Evolutionary conservation across 2,113 vertebrate species (phyloP).

Genomic region (Morone saxatilis): DNA sequence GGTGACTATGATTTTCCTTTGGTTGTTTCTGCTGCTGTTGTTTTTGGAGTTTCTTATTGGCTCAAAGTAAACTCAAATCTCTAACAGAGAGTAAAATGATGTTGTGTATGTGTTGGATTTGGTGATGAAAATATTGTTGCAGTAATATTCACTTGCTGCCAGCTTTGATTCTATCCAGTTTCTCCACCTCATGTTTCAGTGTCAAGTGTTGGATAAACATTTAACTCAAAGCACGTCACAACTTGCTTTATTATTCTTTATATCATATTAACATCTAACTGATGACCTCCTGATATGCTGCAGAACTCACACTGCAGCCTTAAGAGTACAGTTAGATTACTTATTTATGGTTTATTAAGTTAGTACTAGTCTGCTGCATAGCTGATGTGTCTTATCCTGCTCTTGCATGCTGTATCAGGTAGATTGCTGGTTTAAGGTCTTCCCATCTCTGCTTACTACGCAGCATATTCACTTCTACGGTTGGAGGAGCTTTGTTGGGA

Average conservation of each 20-base stretch:
- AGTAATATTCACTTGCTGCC: background rate
- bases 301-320: background rate
- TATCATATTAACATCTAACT: background rate
- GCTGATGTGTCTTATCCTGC: background rate
- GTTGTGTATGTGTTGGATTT: background rate
- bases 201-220: background rate
- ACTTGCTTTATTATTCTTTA: slow-evolving; percentile 1
- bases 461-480: no score
- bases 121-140: background rate
- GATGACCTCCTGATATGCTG: slow-evolving; percentile 10
- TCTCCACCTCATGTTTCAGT: background rate
- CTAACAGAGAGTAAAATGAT: background rate
- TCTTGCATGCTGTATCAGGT: background rate
- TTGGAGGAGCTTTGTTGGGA: background rate
- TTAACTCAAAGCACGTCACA: slow-evolving; percentile 1
- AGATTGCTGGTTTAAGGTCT: background rate
- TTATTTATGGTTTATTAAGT: background rate
- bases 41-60: background rate
- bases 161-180: background rate
- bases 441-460: background rate
- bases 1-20: no score
- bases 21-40: background rate
- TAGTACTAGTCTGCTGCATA: background rate
- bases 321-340: no score
- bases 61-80: background rate